phyloP scores from a whole-genome alignment of 2,888 invertebrate genomes.

The Phyto melanocephala region DNA sequence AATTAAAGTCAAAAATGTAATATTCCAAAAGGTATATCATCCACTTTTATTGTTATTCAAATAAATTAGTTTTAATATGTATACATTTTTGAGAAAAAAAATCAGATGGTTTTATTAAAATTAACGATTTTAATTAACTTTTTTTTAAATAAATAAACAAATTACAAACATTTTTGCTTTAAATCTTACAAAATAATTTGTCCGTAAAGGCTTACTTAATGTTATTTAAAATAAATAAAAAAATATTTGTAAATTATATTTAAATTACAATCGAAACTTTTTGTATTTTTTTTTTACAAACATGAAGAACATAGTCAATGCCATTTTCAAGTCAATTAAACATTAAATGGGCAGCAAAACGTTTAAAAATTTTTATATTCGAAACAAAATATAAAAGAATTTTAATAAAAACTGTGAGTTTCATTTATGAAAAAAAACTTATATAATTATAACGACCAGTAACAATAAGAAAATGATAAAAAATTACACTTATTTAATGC shows the following conservation, averaged over 20 bases:
- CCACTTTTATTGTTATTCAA: too few relatives aligned
- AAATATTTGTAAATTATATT: too few relatives aligned
- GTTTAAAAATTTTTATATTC: background rate
- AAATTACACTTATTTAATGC: background rate
- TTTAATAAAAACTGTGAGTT: constrained; percentile 21
- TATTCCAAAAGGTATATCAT: too few relatives aligned
- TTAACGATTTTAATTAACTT: too few relatives aligned
- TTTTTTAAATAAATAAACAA: background rate
- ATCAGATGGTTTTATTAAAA: too few relatives aligned
- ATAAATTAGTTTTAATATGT: too few relatives aligned
- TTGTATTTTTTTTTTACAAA: background rate
- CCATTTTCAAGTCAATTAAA: constrained; percentile 57
- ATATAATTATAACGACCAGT: constrained; percentile 29
- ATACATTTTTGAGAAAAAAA: too few relatives aligned
- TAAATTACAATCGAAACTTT: too few relatives aligned
- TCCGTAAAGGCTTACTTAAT: too few relatives aligned
- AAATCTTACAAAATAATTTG: background rate
- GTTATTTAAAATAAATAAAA: too few relatives aligned
- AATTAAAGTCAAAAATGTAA: too few relatives aligned
- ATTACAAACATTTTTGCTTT: constrained; percentile 8
- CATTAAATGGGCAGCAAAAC: constrained; percentile 33
- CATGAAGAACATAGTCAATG: background rate
- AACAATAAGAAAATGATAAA: constrained; percentile 34
- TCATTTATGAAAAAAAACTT: constrained; percentile 16
- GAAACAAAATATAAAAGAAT: background rate